A percentile compares a stretch with the other conserved stretches of the same genome.
Evolutionary conservation across 2,113 vertebrate species (phyloP).

Genomic region (Elaphurus davidianus): DNA sequence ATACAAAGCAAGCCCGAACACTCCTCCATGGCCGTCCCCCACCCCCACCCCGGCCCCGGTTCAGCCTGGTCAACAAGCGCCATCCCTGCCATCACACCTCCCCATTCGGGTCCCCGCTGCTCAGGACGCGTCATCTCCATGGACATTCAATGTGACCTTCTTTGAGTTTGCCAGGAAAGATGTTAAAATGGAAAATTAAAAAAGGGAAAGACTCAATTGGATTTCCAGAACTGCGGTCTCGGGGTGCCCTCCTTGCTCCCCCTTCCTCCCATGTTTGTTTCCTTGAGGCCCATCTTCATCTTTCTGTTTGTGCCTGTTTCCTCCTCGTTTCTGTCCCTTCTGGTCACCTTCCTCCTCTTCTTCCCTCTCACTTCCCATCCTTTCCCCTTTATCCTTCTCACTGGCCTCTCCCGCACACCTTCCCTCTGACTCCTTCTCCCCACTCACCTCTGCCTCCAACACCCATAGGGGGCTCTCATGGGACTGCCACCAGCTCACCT

Average conservation of each 20-base stretch:
- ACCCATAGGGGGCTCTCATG: conserved; percentile 46
- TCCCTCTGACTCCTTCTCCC: not conserved
- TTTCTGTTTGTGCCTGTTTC: not conserved
- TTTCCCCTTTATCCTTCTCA: not conserved
- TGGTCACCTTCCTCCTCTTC: not conserved
- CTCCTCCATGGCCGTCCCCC: not conserved
- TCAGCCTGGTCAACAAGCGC: not conserved
- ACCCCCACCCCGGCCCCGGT: not conserved
- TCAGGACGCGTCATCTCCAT: conserved; percentile 3
- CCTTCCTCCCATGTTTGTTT: not conserved
- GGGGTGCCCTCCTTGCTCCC: not conserved
- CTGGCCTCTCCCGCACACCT: not conserved
- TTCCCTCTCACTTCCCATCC: not conserved
- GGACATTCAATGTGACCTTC: conserved; percentile 43
- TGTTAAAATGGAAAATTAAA: not conserved
- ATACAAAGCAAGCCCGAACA: conserved; percentile 74
- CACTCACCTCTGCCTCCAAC: conserved; percentile 15
- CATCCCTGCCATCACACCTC: not conserved
- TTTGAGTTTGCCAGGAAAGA: conserved; percentile 3
- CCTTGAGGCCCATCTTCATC: not conserved
- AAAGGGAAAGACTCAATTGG: not conserved
- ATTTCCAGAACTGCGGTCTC: not conserved
- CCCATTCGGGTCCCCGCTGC: not conserved
- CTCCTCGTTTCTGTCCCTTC: not conserved
- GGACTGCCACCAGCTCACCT: conserved; percentile 67